Evolutionary conservation across 2,113 vertebrate species (phyloP).

Genomic region (Chaetodon trifascialis): DNA sequence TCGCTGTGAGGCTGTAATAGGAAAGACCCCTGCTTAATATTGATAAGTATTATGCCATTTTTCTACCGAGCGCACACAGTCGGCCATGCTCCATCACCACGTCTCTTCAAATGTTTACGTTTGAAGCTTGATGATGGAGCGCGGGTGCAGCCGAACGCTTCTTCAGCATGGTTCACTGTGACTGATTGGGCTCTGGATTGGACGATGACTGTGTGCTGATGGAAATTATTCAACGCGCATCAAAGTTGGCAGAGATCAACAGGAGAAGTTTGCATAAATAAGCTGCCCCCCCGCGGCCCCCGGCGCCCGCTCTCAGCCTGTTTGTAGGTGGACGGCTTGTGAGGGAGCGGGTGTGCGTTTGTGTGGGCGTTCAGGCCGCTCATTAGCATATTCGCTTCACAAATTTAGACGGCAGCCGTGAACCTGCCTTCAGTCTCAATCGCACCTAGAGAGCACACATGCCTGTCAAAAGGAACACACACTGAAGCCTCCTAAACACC

Average conservation of each 20-base stretch:
- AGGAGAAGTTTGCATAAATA: conserved; percentile 57
- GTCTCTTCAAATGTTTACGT: conserved; percentile 48
- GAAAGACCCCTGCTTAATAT: conserved; percentile 58
- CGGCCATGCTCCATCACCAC: conserved; percentile 47
- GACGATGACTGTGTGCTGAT: conserved; percentile 40
- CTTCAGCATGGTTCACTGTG: conserved; percentile 25
- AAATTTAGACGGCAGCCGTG: conserved; percentile 40
- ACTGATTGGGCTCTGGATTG: conserved; percentile 38
- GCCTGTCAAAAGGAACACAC: conserved; percentile 20
- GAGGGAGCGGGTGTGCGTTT: conserved; percentile 5
- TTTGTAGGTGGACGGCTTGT: conserved; percentile 54
- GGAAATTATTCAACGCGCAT: conserved; percentile 51
- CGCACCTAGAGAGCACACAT: conserved; percentile 40
- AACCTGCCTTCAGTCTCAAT: conserved; percentile 42
- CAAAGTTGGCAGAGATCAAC: conserved; percentile 59
- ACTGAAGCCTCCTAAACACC: background rate
- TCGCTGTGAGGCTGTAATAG: conserved; percentile 39
- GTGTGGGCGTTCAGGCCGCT: conserved; percentile 25
- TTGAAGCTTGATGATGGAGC: conserved; percentile 25
- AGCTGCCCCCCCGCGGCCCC: conserved; percentile 20
- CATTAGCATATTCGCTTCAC: conserved; percentile 59
- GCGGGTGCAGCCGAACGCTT: conserved; percentile 15
- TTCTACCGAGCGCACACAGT: conserved; percentile 18
- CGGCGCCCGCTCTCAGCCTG: conserved; percentile 3
- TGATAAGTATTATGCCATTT: conserved; percentile 61